Evolutionary conservation across 2,113 vertebrate species (phyloP).

Genomic region (Hirundichthys speculiger): DNA sequence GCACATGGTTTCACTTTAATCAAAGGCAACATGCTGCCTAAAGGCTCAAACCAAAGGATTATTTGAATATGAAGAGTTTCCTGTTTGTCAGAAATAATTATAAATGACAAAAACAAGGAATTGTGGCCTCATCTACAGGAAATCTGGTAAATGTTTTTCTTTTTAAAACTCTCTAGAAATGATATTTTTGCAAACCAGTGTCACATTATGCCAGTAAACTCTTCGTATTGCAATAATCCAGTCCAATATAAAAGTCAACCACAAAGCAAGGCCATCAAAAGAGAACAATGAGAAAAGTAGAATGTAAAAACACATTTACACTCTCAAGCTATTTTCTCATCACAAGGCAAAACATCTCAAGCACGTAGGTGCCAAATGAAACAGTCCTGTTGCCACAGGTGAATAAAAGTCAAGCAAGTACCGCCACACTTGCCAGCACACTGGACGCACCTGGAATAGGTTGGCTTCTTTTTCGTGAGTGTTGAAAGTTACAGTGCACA

Average conservation of each 20-base stretch:
- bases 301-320: conserved; percentile 53
- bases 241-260: conserved; percentile 57
- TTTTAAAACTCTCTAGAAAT: not conserved
- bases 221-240: conserved; percentile 49
- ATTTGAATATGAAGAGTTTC: conserved; percentile 60
- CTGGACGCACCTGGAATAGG: conserved; percentile 43
- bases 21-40: conserved; percentile 69
- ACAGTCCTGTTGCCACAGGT: conserved; percentile 72
- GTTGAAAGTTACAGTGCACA: conserved; percentile 63
- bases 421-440: conserved; percentile 30
- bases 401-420: conserved; percentile 51
- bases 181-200: conserved; percentile 13
- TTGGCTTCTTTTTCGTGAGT: conserved; percentile 48
- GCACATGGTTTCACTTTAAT: conserved; percentile 56
- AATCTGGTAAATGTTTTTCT: conserved; percentile 23
- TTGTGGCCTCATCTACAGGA: conserved; percentile 43
- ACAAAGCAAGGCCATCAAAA: conserved; percentile 66
- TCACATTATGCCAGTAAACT: conserved; percentile 56
- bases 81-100: conserved; percentile 20
- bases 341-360: conserved; percentile 74
- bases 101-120: conserved; percentile 26
- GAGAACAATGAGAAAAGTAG: conserved; percentile 54
- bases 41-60: conserved; percentile 54
- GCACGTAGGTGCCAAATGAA: conserved; percentile 63
- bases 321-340: conserved; percentile 66